Conservation (phyloP, 2,797 vertebrate species). For the Clangula hyemalis region DNA sequence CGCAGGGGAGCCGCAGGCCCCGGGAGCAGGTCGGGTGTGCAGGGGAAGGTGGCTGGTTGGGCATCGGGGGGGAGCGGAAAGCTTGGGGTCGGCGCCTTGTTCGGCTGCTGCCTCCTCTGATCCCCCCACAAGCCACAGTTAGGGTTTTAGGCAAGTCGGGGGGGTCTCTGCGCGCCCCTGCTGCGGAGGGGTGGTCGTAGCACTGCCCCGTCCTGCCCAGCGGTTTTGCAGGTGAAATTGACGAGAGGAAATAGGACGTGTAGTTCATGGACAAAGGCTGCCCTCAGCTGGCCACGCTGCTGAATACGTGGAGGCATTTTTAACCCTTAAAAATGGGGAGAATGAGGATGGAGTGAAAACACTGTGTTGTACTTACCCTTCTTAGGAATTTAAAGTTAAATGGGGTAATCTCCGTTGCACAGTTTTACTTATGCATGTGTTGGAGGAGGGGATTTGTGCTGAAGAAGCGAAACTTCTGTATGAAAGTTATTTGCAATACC, state of each 20-base stretch:
- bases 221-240: not conserved
- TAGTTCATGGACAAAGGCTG: not conserved
- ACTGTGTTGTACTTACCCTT: not conserved
- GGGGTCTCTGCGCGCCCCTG: no score
- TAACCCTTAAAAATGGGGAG: not conserved
- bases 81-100: not conserved
- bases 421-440: not conserved
- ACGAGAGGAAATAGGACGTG: not conserved
- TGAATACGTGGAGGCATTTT: not conserved
- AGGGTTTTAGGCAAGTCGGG: no score
- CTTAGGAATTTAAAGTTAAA: not conserved
- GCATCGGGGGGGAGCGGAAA: not conserved
- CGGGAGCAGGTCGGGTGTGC: no score
- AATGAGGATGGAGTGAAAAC: not conserved
- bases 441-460: not conserved
- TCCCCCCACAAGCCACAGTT: not conserved
- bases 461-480: not conserved
- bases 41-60: no score
- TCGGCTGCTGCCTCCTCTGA: no score
- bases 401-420: not conserved
- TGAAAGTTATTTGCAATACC: conserved; percentile 19
- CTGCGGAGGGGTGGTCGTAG: not conserved
- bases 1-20: no score
- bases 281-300: no score
- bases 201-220: not conserved